Evolutionary conservation across 1,140 invertebrate species (phyloP).

Genomic region (Stratiolaelaps scimitus): DNA sequence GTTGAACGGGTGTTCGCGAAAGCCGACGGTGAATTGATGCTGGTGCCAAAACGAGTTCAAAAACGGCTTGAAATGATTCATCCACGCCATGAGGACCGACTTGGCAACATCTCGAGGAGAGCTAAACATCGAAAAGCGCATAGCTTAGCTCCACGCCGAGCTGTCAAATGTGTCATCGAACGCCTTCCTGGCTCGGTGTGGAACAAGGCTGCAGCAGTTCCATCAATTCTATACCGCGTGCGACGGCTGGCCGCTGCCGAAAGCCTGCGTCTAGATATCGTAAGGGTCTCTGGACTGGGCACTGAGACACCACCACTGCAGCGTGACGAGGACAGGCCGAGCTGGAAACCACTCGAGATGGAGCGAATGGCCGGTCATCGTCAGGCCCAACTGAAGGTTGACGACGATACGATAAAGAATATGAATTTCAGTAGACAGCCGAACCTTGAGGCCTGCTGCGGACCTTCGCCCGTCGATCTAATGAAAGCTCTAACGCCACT

Average conservation of each 20-base stretch:
- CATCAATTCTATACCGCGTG: slow-evolving; percentile 2
- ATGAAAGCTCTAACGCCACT: slow-evolving; percentile 20
- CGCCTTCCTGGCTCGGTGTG: neutral
- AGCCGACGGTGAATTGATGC: neutral
- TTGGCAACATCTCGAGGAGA: slow-evolving; percentile 2
- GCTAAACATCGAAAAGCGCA: neutral
- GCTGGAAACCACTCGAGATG: slow-evolving; percentile 18
- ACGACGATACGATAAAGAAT: neutral
- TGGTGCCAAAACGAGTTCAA: slow-evolving; percentile 17
- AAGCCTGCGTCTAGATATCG: neutral
- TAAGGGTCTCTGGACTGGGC: neutral
- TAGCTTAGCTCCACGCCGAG: neutral
- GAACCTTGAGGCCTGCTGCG: neutral
- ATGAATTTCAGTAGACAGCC: slow-evolving; percentile 10
- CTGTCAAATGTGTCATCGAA: slow-evolving; percentile 1
- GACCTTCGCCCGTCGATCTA: neutral
- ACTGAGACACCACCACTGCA: neutral
- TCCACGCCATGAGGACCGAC: neutral
- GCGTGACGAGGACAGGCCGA: too few species aligned
- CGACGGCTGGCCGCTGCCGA: neutral
- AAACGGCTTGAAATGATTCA: slow-evolving; percentile 14
- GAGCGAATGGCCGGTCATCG: slow-evolving; percentile 14
- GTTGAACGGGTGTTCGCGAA: slow-evolving; percentile 6
- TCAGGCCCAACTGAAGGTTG: neutral
- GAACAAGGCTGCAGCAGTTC: slow-evolving; percentile 10